Base-by-base conservation (phyloP, 2,113 vertebrate species). In the Mus spicilegus region DNA sequence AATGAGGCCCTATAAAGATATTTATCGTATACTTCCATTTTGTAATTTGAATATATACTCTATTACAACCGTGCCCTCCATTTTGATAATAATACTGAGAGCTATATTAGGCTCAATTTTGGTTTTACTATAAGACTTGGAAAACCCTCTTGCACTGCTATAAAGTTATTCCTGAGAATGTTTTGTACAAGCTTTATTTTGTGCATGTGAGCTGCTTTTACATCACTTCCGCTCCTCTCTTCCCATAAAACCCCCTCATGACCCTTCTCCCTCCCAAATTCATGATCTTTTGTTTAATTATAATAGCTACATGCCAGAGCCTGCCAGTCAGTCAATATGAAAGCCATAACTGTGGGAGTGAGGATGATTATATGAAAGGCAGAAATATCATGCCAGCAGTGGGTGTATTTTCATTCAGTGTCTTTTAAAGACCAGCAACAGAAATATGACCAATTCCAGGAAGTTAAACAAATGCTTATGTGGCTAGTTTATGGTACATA, bases 181-280 rank as follows among this genome's bases (percentile, higher is more conserved):
- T 99, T 39, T 99, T 99, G 67, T 99, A 99, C 95, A 99, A 99
- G 93, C 99, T 99, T 80, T 99, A 99, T 98, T 99, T 99, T 98
- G 99, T 54, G 11, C 49, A 77, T 49, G 26, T 28, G 12, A 42
- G 14, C 42, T 77, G 42, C 42, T 30, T 49, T 30, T 49, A 70
- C 20, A 5, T 54, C 49, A 56, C 19, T n/a, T 10, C 20, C 9
- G 19, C 9, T 19, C 1, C 30, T 51, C 33, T 80, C 49, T 54
- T 80, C 77, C 33, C 16, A 51, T 16, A 80, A 54, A 20, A 80
- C 22, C 9, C 2, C 56, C 17, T 33, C 9, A 56, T 69, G 30
- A 33, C 11, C 12, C 30, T 30, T 33, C 63, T 67, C 28, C 65
- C 7, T 65, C 30, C 33, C 19, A 80, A 80, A 80, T 81, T 56